Evolutionary conservation across 1,140 invertebrate species (phyloP).

Genomic region (Holotrichia oblita): DNA sequence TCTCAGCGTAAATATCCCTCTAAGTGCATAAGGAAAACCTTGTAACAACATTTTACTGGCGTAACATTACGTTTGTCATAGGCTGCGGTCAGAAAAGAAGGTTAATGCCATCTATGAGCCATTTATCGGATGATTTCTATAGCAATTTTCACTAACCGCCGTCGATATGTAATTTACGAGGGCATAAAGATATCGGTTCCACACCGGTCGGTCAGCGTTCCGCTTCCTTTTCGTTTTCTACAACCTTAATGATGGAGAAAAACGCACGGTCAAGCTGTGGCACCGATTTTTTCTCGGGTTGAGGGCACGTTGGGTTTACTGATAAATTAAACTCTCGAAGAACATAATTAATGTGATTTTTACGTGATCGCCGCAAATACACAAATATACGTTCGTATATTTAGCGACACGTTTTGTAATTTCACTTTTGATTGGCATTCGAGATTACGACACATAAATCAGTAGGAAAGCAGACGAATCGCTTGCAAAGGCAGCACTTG

Average conservation of each 20-base stretch:
- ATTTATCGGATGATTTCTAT: conserved; percentile 23
- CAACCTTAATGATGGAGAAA: conserved; percentile 18
- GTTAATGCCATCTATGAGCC: conserved; percentile 20
- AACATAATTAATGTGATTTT: conserved; percentile 19
- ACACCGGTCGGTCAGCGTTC: conserved; percentile 6
- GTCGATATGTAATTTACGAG: conserved; percentile 23
- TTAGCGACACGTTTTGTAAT: conserved; percentile 13
- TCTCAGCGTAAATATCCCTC: too few species aligned
- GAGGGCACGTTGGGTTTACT: neutral
- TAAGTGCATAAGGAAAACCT: neutral
- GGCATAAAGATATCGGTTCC: conserved; percentile 22
- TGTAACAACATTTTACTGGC: neutral
- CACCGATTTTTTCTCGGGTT: neutral
- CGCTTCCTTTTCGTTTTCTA: neutral
- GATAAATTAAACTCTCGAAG: conserved; percentile 17
- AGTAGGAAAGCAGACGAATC: neutral
- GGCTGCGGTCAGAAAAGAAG: conserved; percentile 1
- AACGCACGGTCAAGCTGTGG: conserved; percentile 25
- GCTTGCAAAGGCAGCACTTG: neutral
- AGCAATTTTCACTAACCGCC: conserved; percentile 28
- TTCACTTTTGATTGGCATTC: conserved; percentile 2
- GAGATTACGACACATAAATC: conserved; percentile 29
- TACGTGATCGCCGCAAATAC: neutral
- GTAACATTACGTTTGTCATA: conserved; percentile 13
- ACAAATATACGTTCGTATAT: neutral